phyloP scores from a whole-genome alignment of 2,888 invertebrate species.

The Trichogramma evanescens region DNA sequence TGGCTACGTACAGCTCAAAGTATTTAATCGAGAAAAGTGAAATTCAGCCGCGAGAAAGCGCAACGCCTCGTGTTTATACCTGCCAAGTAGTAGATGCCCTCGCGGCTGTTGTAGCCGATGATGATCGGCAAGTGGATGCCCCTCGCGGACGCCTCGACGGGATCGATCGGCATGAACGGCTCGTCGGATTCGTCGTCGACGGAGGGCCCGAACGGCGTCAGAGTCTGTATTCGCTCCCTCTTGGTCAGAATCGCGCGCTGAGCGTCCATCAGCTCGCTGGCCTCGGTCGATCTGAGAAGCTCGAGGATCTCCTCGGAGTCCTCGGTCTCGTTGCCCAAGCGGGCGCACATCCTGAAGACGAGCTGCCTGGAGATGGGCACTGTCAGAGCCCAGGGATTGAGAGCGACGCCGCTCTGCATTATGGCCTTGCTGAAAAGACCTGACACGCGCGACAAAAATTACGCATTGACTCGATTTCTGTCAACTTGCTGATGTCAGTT shows the following conservation, averaged over 20 bases:
- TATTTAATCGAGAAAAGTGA: too few relatives aligned
- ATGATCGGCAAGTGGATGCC: slow-evolving; percentile 30
- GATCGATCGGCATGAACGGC: slow-evolving; percentile 29
- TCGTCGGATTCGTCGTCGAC: slow-evolving; percentile 27
- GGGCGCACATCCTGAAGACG: slow-evolving; percentile 21
- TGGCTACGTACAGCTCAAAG: not conserved
- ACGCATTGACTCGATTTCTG: not conserved
- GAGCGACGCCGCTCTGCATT: slow-evolving; percentile 13
- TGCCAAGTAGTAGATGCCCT: slow-evolving; percentile 21
- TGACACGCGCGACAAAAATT: not conserved
- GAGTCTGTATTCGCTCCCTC: slow-evolving; percentile 14
- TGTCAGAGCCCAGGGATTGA: slow-evolving; percentile 14
- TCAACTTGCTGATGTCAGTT: too few relatives aligned
- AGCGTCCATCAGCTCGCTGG: slow-evolving; percentile 14
- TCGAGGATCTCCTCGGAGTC: slow-evolving; percentile 28
- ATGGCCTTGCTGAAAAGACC: slow-evolving; percentile 20
- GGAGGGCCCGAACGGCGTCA: slow-evolving; percentile 25
- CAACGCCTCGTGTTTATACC: slow-evolving; percentile 10
- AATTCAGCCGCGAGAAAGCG: too few relatives aligned
- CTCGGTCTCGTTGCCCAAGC: slow-evolving; percentile 23
- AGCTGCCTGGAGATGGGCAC: slow-evolving; percentile 7
- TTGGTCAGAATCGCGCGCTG: not conserved
- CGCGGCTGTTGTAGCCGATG: slow-evolving; percentile 26
- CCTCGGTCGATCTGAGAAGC: slow-evolving; percentile 28
- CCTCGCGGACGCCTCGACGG: not conserved